These are phyloP conservation scores for Alentia gelatinosa DNA, from an alignment of 2,888 invertebrate species.

Conservation along the genomic window DNA sequence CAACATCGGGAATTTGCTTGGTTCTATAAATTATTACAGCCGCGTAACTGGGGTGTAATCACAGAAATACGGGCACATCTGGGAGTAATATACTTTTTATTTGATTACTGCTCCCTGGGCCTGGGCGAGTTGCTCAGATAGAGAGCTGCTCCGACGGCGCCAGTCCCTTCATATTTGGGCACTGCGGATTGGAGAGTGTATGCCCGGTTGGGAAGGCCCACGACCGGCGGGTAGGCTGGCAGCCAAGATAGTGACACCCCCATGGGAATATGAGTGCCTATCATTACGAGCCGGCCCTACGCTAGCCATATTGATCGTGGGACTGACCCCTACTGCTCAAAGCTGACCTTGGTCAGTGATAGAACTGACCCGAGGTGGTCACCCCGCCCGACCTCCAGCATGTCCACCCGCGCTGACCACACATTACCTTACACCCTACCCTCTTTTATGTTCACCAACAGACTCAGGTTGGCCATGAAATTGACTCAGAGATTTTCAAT, in stretches of 20 bases:
- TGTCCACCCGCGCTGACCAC: background rate
- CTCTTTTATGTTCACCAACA: background rate
- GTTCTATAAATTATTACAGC: no score
- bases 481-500: background rate
- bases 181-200: no score
- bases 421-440: background rate
- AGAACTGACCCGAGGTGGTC: background rate
- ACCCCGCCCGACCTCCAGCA: background rate
- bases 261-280: constrained; percentile 4
- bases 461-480: no score
- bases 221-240: background rate
- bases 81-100: no score
- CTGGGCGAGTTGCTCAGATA: no score
- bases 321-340: background rate
- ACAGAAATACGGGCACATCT: no score
- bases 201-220: no score
- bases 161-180: no score
- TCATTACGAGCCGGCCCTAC: constrained; percentile 3
- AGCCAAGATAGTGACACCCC: constrained; percentile 2
- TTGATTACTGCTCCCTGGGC: no score
- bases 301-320: background rate
- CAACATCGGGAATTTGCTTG: no score
- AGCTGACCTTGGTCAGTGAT: background rate
- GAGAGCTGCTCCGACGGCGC: no score
- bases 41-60: no score